Evolutionary conservation across 2,113 vertebrate species (phyloP).

Genomic region (Aspidoscelis tigris): DNA sequence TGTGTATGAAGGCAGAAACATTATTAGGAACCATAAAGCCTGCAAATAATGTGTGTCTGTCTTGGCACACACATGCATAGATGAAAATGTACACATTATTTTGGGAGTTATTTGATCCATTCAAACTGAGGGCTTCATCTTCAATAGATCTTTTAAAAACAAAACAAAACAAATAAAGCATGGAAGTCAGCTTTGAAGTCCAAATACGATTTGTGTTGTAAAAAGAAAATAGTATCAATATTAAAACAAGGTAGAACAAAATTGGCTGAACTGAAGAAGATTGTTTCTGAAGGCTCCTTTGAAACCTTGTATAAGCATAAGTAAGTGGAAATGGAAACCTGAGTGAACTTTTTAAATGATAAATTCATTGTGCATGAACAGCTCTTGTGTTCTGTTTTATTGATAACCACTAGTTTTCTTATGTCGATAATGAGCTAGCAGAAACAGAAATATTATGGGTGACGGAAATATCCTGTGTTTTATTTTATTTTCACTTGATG

Average conservation of each 20-base stretch:
- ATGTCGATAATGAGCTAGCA: constrained; percentile 29
- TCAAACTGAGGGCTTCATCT: constrained; percentile 44
- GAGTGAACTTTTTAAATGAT: not conserved
- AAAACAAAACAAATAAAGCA: not conserved
- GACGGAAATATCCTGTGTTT: constrained; percentile 15
- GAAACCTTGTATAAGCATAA: constrained; percentile 29
- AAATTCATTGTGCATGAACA: constrained; percentile 27
- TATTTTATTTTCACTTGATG: not conserved
- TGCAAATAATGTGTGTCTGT: constrained; percentile 17
- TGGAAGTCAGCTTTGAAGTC: constrained; percentile 37
- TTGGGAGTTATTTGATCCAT: not conserved
- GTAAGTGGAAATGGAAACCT: not conserved
- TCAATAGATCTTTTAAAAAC: not conserved
- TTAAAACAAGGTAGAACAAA: constrained; percentile 45
- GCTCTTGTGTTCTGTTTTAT: not conserved
- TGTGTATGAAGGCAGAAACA: constrained; percentile 11
- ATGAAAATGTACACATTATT: not conserved
- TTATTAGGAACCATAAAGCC: constrained; percentile 29
- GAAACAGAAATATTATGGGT: constrained; percentile 11
- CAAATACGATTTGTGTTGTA: constrained; percentile 1
- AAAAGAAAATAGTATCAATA: constrained; percentile 47
- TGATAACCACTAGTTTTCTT: constrained; percentile 27
- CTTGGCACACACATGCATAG: not conserved
- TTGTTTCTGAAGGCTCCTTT: constrained; percentile 8
- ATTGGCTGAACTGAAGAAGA: constrained; percentile 31